Percentiles rank a stretch among this genome's conserved stretches.
Conservation (phyloP, 2,113 vertebrate species). For the Scomber japonicus region DNA sequence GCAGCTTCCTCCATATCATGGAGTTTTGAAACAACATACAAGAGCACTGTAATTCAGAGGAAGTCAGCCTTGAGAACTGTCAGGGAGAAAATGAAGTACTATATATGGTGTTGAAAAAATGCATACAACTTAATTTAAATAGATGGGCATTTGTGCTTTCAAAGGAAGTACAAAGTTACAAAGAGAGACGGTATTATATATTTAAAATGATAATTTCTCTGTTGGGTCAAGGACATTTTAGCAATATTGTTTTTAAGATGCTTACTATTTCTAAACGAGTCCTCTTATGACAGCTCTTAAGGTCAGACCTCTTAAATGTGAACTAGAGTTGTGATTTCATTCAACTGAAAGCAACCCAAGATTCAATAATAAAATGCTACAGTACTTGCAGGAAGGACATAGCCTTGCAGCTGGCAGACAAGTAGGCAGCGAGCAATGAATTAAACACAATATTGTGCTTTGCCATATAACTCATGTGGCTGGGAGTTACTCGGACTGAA, state of each 20-base stretch:
- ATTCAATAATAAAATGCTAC: constrained; percentile 69
- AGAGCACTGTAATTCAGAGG: background rate
- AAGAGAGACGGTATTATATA: background rate
- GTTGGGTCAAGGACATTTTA: constrained; percentile 15
- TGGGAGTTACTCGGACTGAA: constrained; percentile 52
- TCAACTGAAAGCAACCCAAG: constrained; percentile 44
- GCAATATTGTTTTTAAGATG: constrained; percentile 38
- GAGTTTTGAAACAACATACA: background rate
- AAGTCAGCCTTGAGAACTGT: background rate
- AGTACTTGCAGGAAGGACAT: constrained; percentile 51
- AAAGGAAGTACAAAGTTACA: background rate
- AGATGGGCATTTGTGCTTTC: background rate
- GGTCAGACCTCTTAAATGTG: constrained; percentile 40
- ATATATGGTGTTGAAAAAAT: background rate
- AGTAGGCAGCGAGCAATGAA: constrained; percentile 51
- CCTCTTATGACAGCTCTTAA: constrained; percentile 49
- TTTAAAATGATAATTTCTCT: constrained; percentile 20
- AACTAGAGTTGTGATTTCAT: constrained; percentile 62
- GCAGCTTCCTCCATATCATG: background rate
- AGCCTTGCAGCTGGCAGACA: constrained; percentile 53
- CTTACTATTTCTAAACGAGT: constrained; percentile 33
- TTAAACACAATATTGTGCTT: constrained; percentile 55
- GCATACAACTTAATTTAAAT: constrained; percentile 1
- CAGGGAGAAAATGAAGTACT: background rate
- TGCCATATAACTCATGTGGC: constrained; percentile 49